Conservation (phyloP, 2,888 invertebrate genomes). For the Tolmerus cingulatus region DNA sequence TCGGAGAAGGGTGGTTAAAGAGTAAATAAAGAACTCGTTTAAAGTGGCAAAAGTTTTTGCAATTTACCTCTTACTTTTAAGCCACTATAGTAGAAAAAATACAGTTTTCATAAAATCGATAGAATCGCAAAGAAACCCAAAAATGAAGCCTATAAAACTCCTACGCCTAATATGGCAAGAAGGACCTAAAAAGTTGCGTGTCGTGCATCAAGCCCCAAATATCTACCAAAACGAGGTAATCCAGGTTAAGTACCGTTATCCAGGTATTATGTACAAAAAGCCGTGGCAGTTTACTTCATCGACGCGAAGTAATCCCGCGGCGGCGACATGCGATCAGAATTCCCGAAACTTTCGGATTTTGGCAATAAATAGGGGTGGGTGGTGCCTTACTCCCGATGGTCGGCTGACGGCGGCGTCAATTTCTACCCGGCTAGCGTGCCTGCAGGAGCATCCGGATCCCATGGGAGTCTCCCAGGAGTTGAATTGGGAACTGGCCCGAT, state of each 20-base stretch:
- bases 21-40: no score
- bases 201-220: not conserved
- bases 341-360: not conserved
- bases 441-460: not conserved
- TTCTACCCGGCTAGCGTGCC: not conserved
- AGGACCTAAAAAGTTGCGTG: not conserved
- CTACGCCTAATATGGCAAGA: not conserved
- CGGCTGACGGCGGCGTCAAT: no score
- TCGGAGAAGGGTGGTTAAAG: no score
- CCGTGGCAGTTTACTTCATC: not conserved
- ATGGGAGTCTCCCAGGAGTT: not conserved
- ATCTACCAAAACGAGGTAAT: not conserved
- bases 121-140: not conserved
- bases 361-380: not conserved
- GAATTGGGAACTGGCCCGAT: not conserved
- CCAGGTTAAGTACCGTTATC: not conserved
- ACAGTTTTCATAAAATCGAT: no score
- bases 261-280: not conserved
- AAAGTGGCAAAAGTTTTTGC: no score
- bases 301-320: not conserved
- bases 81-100: no score
- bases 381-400: no score
- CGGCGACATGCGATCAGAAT: not conserved
- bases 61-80: no score
- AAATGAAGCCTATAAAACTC: not conserved